A percentile compares a stretch with the other conserved stretches of the same genome.
These are phyloP conservation scores for Phoenoteleia sp. DNA, from an alignment of 2,888 invertebrate genomes.

Conservation along the genomic window DNA sequence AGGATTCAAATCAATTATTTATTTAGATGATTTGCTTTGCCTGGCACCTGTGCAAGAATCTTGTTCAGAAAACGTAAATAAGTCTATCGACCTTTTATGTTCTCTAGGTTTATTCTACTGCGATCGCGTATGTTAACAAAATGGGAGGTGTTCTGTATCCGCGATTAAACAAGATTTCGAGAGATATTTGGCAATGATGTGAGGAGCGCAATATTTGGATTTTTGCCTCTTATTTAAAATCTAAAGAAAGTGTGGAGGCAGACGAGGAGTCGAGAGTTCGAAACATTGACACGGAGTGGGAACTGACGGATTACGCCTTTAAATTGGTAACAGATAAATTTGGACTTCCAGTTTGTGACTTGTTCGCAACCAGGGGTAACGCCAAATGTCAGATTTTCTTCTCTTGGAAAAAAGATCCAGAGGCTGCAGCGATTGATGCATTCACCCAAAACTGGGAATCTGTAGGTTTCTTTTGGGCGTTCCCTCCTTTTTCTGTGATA, in stretches of 20 bases:
- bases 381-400: conserved; percentile 43
- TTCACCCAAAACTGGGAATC: conserved; percentile 61
- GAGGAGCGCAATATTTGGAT: conserved; percentile 8
- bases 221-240: conserved; percentile 24
- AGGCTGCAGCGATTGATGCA: conserved; percentile 52
- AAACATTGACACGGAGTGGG: conserved; percentile 65
- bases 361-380: conserved; percentile 35
- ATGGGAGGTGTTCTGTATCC: conserved; percentile 26
- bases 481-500: conserved; percentile 64
- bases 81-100: neutral
- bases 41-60: neutral
- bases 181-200: conserved; percentile 4
- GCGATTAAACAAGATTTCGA: neutral
- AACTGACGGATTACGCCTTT: conserved; percentile 51
- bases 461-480: conserved; percentile 55
- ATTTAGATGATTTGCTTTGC: conserved; percentile 28
- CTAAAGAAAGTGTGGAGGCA: conserved; percentile 62
- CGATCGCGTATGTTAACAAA: neutral
- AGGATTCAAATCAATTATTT: conserved; percentile 29
- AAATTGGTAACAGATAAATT: neutral
- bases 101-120: conserved; percentile 33
- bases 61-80: neutral
- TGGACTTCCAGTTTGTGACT: neutral
- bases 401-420: conserved; percentile 61
- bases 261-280: conserved; percentile 72